Evolutionary conservation across 2,113 vertebrate species (phyloP).

Genomic region (Platysteira castanea): DNA sequence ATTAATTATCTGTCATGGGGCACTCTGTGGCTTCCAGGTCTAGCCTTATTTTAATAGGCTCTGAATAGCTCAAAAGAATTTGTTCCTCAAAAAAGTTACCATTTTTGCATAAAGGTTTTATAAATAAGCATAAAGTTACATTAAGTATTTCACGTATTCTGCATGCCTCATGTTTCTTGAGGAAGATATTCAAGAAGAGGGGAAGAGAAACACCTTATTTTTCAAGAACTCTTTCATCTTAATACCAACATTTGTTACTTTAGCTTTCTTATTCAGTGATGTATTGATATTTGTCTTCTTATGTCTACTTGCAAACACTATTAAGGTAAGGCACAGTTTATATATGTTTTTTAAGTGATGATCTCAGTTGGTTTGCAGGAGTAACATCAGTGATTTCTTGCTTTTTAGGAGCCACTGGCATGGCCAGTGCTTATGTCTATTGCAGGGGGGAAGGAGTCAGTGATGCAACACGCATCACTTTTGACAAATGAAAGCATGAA

Average conservation of each 20-base stretch:
- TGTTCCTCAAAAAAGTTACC: not conserved
- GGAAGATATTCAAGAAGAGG: not conserved
- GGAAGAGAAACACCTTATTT: not conserved
- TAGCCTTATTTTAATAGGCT: not conserved
- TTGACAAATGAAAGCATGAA: not conserved
- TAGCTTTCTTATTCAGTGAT: not conserved
- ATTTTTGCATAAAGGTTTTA: not conserved
- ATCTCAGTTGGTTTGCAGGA: not conserved
- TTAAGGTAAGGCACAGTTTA: not conserved
- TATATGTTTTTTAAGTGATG: not conserved
- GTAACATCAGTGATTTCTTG: not conserved
- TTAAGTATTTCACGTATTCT: not conserved
- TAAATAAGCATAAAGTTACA: not conserved
- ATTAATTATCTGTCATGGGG: not conserved
- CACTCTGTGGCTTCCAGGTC: not conserved
- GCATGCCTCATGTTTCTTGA: not conserved
- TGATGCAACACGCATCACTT: not conserved
- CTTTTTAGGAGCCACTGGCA: not conserved
- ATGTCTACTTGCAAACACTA: not conserved
- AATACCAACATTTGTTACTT: not conserved
- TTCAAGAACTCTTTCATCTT: not conserved
- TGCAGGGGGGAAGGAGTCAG: not conserved
- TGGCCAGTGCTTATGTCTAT: not conserved
- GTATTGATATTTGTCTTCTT: not conserved
- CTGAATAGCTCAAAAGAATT: not conserved